Percentiles rank a stretch among this genome's conserved stretches.
Evolutionary conservation across 1,140 invertebrate species (phyloP).

Genomic region (Drosophila nikananu): DNA sequence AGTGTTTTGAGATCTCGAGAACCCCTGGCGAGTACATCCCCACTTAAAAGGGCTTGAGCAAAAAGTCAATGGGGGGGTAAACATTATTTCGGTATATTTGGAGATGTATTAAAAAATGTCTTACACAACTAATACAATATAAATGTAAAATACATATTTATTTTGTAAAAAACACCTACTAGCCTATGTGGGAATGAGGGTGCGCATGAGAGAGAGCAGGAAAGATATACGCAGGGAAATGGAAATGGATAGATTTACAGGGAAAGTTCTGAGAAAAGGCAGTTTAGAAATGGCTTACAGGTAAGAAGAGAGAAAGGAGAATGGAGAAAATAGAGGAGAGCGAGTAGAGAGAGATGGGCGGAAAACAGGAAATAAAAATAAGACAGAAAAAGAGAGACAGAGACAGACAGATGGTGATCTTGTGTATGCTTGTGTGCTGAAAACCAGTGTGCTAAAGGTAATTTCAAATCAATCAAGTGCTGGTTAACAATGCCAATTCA

Average conservation of each 20-base stretch:
- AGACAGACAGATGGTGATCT: constrained; percentile 9
- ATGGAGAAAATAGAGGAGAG: constrained; percentile 2
- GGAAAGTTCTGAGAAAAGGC: constrained; percentile 1
- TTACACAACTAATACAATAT: constrained; percentile 69
- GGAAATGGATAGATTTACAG: constrained; percentile 1
- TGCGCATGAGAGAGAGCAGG: constrained; percentile 33
- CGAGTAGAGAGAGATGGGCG: not conserved
- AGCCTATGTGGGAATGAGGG: constrained; percentile 39
- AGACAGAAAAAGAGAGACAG: not conserved
- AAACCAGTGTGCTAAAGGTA: constrained; percentile 54
- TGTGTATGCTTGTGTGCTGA: constrained; percentile 41
- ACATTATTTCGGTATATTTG: constrained; percentile 61
- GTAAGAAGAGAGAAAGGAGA: constrained; percentile 10
- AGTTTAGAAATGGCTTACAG: not conserved
- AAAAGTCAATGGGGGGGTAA: constrained; percentile 13
- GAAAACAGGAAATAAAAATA: constrained; percentile 2
- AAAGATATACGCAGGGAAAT: constrained; percentile 8
- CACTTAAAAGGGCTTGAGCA: constrained; percentile 11
- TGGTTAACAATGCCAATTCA: constrained; percentile 47
- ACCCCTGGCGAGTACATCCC: not conserved
- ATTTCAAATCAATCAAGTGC: constrained; percentile 58
- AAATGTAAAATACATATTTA: constrained; percentile 46
- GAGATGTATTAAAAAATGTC: constrained; percentile 48
- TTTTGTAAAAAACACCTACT: constrained; percentile 67
- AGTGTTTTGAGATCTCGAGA: constrained; percentile 4